These are phyloP conservation scores for Podarcis muralis DNA, from an alignment of 2,113 vertebrate species.

Conservation along the genomic window DNA sequence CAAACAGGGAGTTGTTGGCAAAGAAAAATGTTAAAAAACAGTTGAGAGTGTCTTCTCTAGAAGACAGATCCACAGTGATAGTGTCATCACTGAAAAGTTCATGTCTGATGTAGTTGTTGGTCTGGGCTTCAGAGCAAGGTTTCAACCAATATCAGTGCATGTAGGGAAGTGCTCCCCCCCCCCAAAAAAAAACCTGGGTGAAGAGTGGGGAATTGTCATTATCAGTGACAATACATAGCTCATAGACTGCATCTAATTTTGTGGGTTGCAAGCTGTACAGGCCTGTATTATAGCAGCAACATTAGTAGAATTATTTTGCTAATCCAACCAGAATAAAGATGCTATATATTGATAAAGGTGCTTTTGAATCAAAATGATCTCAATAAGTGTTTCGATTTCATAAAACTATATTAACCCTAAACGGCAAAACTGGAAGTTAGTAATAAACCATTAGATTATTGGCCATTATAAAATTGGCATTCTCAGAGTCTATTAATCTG, in stretches of 20 bases:
- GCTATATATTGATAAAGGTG: background rate
- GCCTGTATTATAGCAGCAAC: background rate
- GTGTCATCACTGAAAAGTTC: background rate
- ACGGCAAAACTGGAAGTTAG: background rate
- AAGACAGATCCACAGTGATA: background rate
- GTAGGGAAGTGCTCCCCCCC: too few relatives aligned
- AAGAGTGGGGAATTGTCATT: background rate
- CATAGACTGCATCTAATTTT: background rate
- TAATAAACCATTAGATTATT: background rate
- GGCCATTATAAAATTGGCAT: background rate
- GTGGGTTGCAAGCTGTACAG: background rate
- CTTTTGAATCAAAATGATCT: slow-evolving; percentile 6
- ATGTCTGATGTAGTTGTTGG: background rate
- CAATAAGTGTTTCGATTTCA: background rate
- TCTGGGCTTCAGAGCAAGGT: background rate
- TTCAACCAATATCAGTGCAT: background rate
- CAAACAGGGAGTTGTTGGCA: too few relatives aligned
- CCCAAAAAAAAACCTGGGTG: background rate
- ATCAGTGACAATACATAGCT: background rate
- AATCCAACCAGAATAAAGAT: background rate
- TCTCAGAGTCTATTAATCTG: slow-evolving; percentile 36
- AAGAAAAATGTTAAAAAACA: background rate
- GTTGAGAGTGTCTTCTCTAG: background rate
- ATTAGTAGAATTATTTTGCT: background rate
- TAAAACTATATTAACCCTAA: background rate